Base-by-base conservation (phyloP, 2,113 vertebrate species). In the Cyanoramphus novaezelandiae region DNA sequence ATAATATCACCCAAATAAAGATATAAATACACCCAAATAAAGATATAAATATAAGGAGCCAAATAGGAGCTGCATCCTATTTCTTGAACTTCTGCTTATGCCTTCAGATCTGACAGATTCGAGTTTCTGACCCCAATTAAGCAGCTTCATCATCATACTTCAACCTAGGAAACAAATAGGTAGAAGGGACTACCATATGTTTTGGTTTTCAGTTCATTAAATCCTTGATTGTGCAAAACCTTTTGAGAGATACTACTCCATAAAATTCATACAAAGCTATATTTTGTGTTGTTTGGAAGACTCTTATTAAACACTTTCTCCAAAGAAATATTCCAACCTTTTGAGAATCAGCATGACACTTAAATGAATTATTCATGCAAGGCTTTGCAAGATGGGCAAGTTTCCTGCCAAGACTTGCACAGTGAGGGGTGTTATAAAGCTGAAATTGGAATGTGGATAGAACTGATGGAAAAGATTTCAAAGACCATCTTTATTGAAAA, bases 301-400 rank as follows among this genome's bases (percentile, higher is more conserved):
- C 94, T 97, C 91, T 88, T 98, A 98, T 97, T 98, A 97, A 98
- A 97, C 53, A 47, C 86, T 96, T 96, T 91, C 96, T 97, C 96
- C 92, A 83, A 96, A 97, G 92, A 92, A 90, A 88, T 95, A 95
- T 95, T 94, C 88, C 95, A 95, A 91, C 95, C 92, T 96, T 98
- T 95, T 81, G 96, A 97, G 96, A 97, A 93, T 95, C 97, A 98
- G 97, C 95, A 84, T 90, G 98, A 95, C 95, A 97, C 91, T 94
- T 74, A 86, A 68, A 97, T 98, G 97, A 98, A 98, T 98, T 98
- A 98, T 98, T 98, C 97, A 98, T 94, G 64, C 93, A 89, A 94
- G 85, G 95, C 97, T 97, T 96, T 33, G 88, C 92, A 95, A 98
- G 97, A 98, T 95, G 97, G 97, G 95, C 95, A 97, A 96, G 96